phyloP scores from a whole-genome alignment of 1,140 invertebrate species.

The Aphidius ervi region DNA sequence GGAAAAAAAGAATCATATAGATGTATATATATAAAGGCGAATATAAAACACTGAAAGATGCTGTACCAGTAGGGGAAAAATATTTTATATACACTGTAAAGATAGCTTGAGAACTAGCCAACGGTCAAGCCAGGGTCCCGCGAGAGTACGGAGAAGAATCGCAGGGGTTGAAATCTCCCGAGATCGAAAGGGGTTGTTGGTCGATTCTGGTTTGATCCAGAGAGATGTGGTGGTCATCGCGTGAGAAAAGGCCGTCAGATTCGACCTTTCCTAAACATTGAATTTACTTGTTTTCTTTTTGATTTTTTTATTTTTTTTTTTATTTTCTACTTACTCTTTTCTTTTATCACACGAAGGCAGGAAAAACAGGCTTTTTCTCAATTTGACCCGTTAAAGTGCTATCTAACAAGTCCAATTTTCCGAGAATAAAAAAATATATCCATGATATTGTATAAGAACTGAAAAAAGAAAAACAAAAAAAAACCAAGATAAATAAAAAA shows the following conservation, averaged over 20 bases:
- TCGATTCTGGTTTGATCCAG: constrained; percentile 50
- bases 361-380: constrained; percentile 1
- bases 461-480: not conserved
- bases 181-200: constrained; percentile 45
- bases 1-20: constrained; percentile 1
- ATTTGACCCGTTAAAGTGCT: no score
- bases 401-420: not conserved
- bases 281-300: constrained; percentile 1
- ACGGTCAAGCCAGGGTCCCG: constrained; percentile 45
- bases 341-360: not conserved
- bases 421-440: not conserved
- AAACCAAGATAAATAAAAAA: not conserved
- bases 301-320: constrained; percentile 12
- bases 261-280: constrained; percentile 37
- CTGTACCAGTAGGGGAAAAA: constrained; percentile 9
- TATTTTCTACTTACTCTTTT: not conserved
- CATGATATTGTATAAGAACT: no score
- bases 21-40: no score
- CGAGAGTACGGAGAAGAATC: constrained; percentile 25
- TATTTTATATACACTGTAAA: constrained; percentile 10
- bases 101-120: constrained; percentile 50
- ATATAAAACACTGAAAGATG: constrained; percentile 5
- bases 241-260: constrained; percentile 51
- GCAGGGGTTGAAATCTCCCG: constrained; percentile 42
- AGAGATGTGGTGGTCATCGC: constrained; percentile 38